Evolutionary conservation across 2,888 invertebrate species (phyloP).

Genomic region (Panopea generosa): DNA sequence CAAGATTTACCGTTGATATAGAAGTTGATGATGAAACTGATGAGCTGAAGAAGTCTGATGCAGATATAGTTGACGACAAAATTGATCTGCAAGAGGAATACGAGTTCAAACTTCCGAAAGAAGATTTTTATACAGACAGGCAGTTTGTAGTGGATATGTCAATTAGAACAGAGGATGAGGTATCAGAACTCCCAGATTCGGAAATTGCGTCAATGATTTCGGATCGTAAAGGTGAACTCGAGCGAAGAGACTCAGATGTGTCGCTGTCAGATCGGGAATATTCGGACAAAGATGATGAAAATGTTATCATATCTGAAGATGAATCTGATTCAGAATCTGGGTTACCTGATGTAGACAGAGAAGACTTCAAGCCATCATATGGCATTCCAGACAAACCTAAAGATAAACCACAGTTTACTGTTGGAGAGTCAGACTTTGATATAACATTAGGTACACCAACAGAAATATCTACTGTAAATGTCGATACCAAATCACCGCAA

Average conservation of each 20-base stretch:
- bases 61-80: conserved; percentile 22
- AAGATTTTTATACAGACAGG: conserved; percentile 38
- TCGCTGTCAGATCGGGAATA: conserved; percentile 59
- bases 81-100: conserved; percentile 55
- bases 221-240: conserved; percentile 48
- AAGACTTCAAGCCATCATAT: conserved; percentile 4
- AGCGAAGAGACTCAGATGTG: conserved; percentile 60
- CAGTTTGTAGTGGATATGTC: conserved; percentile 56
- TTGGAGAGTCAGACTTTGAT: conserved; percentile 47
- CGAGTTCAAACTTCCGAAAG: conserved; percentile 52
- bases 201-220: conserved; percentile 62
- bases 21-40: conserved; percentile 6
- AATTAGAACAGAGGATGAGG: conserved; percentile 64
- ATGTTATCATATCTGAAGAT: conserved; percentile 57
- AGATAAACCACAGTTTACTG: conserved; percentile 29
- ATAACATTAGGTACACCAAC: conserved; percentile 32
- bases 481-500: conserved; percentile 7
- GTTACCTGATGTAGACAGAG: conserved; percentile 21
- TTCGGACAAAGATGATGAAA: conserved; percentile 60
- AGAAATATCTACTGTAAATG: conserved; percentile 14
- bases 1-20: conserved; percentile 9
- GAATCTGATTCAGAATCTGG: conserved; percentile 52
- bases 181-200: conserved; percentile 62
- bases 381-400: conserved; percentile 10
- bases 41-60: conserved; percentile 12